phyloP scores from a whole-genome alignment of 2,113 vertebrate genomes.

The Aptenodytes forsteri region DNA sequence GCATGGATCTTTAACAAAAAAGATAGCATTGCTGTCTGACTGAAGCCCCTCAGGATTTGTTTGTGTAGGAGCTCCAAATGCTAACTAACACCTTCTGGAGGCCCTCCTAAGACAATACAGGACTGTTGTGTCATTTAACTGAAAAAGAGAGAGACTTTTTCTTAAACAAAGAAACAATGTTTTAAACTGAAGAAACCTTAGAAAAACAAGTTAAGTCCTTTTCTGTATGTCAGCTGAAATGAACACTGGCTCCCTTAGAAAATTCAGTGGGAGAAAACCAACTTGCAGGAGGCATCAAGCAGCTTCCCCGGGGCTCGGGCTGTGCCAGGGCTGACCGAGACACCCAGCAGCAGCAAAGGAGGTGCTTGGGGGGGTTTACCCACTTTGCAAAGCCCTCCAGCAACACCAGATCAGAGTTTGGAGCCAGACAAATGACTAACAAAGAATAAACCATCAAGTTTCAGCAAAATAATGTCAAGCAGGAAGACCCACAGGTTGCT shows the following conservation, averaged over 20 bases:
- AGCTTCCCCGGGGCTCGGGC: fast-evolving
- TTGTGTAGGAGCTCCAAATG: background rate
- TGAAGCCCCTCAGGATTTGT: background rate
- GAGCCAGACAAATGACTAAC: background rate
- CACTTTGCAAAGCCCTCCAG: background rate
- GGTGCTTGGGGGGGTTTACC: background rate
- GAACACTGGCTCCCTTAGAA: background rate
- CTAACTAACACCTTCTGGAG: background rate
- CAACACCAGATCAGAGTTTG: background rate
- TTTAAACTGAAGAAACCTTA: background rate
- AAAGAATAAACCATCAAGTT: background rate
- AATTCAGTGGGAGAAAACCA: background rate
- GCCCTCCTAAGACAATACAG: fast-evolving
- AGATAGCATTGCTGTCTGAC: background rate
- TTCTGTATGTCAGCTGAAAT: background rate
- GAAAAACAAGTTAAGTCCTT: background rate
- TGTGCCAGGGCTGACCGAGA: background rate
- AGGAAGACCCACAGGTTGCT: background rate
- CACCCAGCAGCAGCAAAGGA: background rate
- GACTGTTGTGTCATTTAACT: background rate
- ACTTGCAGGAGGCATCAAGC: background rate
- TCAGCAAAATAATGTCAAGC: background rate
- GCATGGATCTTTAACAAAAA: background rate
- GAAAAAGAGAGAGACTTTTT: background rate
- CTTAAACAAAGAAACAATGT: background rate